Evolutionary conservation across 2,797 vertebrate species (phyloP), one percentile per base, ranked within the genome.

Genomic region (Argyrosomus regius): DNA sequence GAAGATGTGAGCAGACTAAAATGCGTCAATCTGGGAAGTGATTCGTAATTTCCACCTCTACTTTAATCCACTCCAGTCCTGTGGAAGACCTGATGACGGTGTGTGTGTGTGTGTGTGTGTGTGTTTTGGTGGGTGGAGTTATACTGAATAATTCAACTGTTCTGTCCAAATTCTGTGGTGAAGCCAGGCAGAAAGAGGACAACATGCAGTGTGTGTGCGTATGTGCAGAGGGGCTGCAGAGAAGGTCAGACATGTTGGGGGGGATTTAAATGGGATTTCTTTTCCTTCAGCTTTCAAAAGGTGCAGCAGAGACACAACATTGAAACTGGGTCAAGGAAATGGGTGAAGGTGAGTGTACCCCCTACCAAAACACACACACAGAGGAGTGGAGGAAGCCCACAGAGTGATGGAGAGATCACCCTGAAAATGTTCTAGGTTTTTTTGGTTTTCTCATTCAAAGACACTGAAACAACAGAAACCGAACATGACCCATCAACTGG

Each of bases 141-240:
- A 86, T 86, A 61, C 78, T 95, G 92, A 95, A 95, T 95, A 92
- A 94, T 95, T 95, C 91, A 95, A 86, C 77, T 87, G 78, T 79
- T 89, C 89, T 91, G 82, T 87, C 88, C 87, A 90, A 93, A 88
- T 87, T 92, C 91, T 85, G 85, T 85, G 79, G 91, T 93, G 91
- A 92, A 93, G 87, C 88, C 89, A 90, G 86, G 90, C 90, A 86
- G 90, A 93, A 91, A 92, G 88, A 90, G 85, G 89, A 93, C 88
- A 90, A 81, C 83, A 93, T 83, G 81, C 64, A 75, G 82, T 31
- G 78, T 77, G 57, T 84, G 62, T 62, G 53, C 46, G 65, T 14
- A 45, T 70, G 74, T 48, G 56, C 52, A 18, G 8, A 70, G 69
- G 81, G 78, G 62, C 79, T 81, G 69, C 61, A 75, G 78, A 73